A percentile compares a stretch with the other conserved stretches of the same genome.
Evolutionary conservation across 2,113 vertebrate species (phyloP).

Genomic region (Eonycteris spelaea): DNA sequence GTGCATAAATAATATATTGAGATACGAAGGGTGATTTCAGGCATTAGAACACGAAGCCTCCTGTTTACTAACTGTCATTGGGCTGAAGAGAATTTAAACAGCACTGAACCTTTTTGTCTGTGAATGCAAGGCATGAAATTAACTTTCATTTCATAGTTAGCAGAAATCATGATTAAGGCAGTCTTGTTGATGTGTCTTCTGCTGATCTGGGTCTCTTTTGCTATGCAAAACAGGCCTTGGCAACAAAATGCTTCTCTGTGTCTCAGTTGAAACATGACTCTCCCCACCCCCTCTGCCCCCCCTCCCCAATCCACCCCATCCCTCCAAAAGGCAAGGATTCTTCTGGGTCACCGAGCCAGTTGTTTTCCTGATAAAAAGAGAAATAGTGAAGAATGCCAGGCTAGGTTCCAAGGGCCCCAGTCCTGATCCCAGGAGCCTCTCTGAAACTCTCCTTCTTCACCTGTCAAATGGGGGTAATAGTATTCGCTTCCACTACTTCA

Average conservation of each 20-base stretch:
- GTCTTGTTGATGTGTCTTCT: slow-evolving; percentile 49
- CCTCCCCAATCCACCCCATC: not conserved
- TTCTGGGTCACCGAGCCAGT: not conserved
- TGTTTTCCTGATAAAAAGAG: not conserved
- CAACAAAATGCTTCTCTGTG: not conserved
- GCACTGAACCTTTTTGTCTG: slow-evolving; percentile 64
- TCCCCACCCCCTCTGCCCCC: too few relatives aligned
- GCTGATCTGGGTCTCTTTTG: slow-evolving; percentile 37
- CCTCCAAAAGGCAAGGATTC: not conserved
- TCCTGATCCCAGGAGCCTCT: not conserved
- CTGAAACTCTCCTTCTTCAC: not conserved
- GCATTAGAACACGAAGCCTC: slow-evolving; percentile 52
- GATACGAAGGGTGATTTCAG: slow-evolving; percentile 63
- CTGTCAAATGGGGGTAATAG: not conserved
- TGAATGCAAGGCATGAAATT: slow-evolving; percentile 74
- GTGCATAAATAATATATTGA: slow-evolving; percentile 69
- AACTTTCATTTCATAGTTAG: slow-evolving; percentile 72
- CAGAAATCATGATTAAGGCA: slow-evolving; percentile 63
- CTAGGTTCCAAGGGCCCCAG: not conserved
- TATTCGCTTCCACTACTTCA: not conserved
- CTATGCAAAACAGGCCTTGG: slow-evolving; percentile 31
- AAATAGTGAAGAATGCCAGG: not conserved
- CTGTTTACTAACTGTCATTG: slow-evolving; percentile 66
- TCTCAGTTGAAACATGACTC: not conserved
- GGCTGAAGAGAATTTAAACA: slow-evolving; percentile 64